Percentiles rank a stretch among this genome's conserved stretches.
phyloP scores from a whole-genome alignment of 2,888 invertebrate genomes.

The Heliconius ethilla region DNA sequence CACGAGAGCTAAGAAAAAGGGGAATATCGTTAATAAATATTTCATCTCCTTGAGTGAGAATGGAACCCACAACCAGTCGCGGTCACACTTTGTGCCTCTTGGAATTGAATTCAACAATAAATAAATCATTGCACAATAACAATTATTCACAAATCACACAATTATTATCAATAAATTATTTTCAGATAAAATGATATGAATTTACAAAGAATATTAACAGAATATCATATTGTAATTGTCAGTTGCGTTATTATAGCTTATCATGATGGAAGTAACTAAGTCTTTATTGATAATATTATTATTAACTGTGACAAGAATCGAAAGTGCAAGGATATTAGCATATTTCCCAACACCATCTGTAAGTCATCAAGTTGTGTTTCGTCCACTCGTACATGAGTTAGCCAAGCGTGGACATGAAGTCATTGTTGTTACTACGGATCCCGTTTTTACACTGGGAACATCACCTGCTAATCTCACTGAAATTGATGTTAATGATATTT shows the following conservation, averaged over 20 bases:
- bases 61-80: no score
- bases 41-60: no score
- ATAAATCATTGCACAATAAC: neutral
- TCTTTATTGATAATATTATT: neutral
- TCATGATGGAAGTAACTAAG: neutral
- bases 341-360: slow-evolving; percentile 60
- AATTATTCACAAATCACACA: neutral
- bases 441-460: slow-evolving; percentile 47
- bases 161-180: neutral
- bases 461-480: slow-evolving; percentile 53
- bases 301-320: slow-evolving; percentile 18
- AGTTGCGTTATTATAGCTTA: neutral
- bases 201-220: neutral
- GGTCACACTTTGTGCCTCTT: no score
- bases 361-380: slow-evolving; percentile 56
- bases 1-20: no score
- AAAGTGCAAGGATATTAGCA: slow-evolving; percentile 57
- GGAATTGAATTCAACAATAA: neutral
- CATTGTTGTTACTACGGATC: slow-evolving; percentile 51
- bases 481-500: slow-evolving; percentile 55
- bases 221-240: neutral
- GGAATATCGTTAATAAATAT: no score
- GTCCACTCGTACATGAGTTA: slow-evolving; percentile 56
- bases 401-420: slow-evolving; percentile 54
- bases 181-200: slow-evolving; percentile 15